Base-by-base conservation (phyloP, 2,113 vertebrate species). In the Etia nguti region DNA sequence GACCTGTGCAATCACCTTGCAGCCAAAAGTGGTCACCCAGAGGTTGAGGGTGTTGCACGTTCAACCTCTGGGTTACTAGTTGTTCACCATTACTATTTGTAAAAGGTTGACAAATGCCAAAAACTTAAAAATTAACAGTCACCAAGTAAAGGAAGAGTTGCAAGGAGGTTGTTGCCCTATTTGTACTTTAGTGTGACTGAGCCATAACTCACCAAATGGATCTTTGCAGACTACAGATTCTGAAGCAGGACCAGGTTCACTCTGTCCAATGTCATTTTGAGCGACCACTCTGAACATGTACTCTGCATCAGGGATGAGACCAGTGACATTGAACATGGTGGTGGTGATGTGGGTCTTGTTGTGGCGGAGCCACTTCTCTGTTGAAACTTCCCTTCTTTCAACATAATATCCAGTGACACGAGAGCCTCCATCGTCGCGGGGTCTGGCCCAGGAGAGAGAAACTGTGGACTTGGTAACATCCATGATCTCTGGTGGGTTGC, bases 331-430 rank as follows among this genome's bases (percentile, higher is more conserved):
- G 92, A 98, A 99, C 98, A 99, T 99, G 34, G 99, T 99, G 75
- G 99, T 99, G 24, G 99, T 99, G 92, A 99, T 98, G 88, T 99
- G 98, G 77, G 99, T 99, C 94, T 98, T 99, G 92, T 97, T 97
- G 94, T 99, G 98, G 73, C 98, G 97, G 68, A 99, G 98, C 99
- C 99, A 99, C 90, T 99, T 99, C 88, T 99, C 98, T 46, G 98
- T 99, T 26, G 98, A 98, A 80, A 97, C 95, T 90, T 99, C 99
- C 92, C 97, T 98, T 88, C 99, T 98, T 87, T 99, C 98, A 93
- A 99, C 97, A 56, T 97, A 99, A 92, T 99, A 99, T 79, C 99
- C 99, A 46, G 98, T 99, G 80, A 99, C 96, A 62, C 98, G 97
- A 90, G 98, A 98, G 65, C 98, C 98, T 56, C 99, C 99, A 48